phyloP scores from a whole-genome alignment of 2,113 vertebrate species.

The Xiphophorus couchianus region DNA sequence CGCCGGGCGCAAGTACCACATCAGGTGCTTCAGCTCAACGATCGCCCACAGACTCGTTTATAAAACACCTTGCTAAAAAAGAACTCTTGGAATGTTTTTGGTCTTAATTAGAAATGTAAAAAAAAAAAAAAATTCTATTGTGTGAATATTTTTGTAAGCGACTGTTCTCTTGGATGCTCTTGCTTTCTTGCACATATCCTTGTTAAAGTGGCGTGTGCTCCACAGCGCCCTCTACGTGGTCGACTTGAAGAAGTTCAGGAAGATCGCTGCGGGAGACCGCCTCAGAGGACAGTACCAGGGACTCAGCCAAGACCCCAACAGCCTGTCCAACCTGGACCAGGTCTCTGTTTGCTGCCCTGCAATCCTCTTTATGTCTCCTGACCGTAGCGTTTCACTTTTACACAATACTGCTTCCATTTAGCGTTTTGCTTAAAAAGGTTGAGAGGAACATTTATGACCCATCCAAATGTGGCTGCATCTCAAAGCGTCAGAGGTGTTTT shows the following conservation, averaged over 20 bases:
- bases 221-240: conserved; percentile 94
- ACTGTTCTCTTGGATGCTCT: neutral
- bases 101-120: too few relatives aligned
- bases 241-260: conserved; percentile 97
- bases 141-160: neutral
- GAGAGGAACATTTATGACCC: too few relatives aligned
- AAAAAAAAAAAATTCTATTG: too few relatives aligned
- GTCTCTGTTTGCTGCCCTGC: conserved; percentile 60
- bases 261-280: conserved; percentile 96
- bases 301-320: conserved; percentile 98
- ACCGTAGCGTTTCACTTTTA: too few relatives aligned
- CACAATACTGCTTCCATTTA: too few relatives aligned
- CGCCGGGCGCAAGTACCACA: conserved; percentile 95
- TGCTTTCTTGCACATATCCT: fast-evolving
- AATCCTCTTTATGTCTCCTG: too few relatives aligned
- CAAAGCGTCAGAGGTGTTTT: too few relatives aligned
- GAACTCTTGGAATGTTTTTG: too few relatives aligned
- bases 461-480: too few relatives aligned
- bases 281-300: conserved; percentile 97
- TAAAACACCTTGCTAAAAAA: too few relatives aligned
- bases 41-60: neutral
- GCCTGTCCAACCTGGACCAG: conserved; percentile 98
- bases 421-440: too few relatives aligned
- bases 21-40: conserved; percentile 83
- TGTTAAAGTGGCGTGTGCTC: neutral